Conservation (phyloP, 2,113 vertebrate species). For the Rhagologus leucostigma region DNA sequence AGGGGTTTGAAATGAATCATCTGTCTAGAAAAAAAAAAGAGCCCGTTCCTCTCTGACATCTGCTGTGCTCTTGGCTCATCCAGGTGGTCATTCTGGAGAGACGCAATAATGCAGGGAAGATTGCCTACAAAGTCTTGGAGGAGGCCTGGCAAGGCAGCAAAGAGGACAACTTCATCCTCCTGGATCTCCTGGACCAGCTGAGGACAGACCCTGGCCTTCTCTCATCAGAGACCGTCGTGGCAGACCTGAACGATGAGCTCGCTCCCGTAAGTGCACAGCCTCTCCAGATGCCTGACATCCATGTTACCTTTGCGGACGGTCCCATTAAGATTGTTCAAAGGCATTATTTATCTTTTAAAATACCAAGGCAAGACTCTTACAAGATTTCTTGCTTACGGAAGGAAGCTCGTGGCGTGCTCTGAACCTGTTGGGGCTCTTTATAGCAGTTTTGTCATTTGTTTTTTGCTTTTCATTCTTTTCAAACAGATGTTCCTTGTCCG, state of each 20-base stretch:
- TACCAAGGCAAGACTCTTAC: neutral
- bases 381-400: neutral
- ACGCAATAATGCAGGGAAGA: constrained; percentile 81
- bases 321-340: neutral
- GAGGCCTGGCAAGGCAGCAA: constrained; percentile 87
- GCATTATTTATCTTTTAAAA: neutral
- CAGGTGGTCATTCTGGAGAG: constrained; percentile 92
- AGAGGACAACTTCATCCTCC: constrained; percentile 81
- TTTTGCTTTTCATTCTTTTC: neutral
- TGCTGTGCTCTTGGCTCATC: neutral
- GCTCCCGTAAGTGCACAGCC: constrained; percentile 78
- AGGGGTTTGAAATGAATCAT: neutral
- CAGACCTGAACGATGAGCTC: constrained; percentile 89
- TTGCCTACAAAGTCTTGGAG: constrained; percentile 79
- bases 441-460: neutral
- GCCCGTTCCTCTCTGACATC: neutral
- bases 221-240: constrained; percentile 80
- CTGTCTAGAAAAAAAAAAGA: neutral
- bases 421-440: neutral
- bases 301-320: accelerated
- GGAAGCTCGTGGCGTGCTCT: accelerated
- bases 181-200: constrained; percentile 84
- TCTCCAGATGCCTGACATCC: neutral
- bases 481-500: constrained; percentile 88
- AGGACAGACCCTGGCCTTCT: constrained; percentile 86